These are phyloP conservation scores for Agrotis ipsilon DNA, from an alignment of 2,888 invertebrate genomes.

Conservation along the genomic window DNA sequence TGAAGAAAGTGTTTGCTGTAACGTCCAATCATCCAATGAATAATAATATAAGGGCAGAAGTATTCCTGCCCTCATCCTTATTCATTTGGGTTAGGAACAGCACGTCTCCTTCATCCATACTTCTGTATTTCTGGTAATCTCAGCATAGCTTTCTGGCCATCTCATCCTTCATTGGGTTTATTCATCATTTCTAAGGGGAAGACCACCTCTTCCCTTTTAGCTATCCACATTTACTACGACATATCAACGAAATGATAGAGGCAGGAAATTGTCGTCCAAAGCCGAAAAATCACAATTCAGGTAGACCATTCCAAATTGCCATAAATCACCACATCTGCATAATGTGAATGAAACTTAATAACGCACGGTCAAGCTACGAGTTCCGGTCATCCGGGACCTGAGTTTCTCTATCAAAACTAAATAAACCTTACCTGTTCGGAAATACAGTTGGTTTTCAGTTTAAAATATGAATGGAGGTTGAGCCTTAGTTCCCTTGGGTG, in stretches of 20 bases:
- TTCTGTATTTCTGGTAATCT: too few relatives aligned
- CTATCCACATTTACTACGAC: background rate
- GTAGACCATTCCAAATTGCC: conserved; percentile 8
- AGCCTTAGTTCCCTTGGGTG: conserved; percentile 41
- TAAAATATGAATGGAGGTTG: conserved; percentile 28
- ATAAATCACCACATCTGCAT: conserved; percentile 43
- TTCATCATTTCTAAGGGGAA: too few relatives aligned
- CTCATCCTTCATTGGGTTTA: too few relatives aligned
- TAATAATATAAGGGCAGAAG: too few relatives aligned
- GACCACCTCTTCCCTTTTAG: too few relatives aligned
- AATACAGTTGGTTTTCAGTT: conserved; percentile 46
- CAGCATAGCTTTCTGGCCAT: too few relatives aligned
- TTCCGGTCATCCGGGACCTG: conserved; percentile 40
- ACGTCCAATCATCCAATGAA: too few relatives aligned
- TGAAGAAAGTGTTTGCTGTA: too few relatives aligned
- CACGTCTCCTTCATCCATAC: too few relatives aligned
- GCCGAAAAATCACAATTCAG: background rate
- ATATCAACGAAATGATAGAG: background rate
- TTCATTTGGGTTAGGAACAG: too few relatives aligned
- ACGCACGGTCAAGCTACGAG: conserved; percentile 43
- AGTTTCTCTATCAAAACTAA: conserved; percentile 9
- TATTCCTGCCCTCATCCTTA: too few relatives aligned
- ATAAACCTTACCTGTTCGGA: conserved; percentile 23
- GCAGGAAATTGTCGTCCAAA: background rate
- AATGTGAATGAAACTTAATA: conserved; percentile 55